phyloP scores from a whole-genome alignment of 2,113 vertebrate species.

The Plotosus lineatus region DNA sequence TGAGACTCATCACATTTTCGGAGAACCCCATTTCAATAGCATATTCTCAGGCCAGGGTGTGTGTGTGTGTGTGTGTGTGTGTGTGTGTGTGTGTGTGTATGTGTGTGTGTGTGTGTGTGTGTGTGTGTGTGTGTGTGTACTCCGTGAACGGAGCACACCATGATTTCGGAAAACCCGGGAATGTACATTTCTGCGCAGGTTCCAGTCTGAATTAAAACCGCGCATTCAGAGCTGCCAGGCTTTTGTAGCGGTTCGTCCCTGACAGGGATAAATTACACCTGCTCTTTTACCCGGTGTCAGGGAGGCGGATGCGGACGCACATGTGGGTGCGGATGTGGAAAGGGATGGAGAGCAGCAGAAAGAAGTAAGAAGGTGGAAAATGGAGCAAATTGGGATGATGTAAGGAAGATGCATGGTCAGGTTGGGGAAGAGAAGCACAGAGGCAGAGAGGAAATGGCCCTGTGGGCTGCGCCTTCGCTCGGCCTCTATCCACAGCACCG shows the following conservation, averaged over 20 bases:
- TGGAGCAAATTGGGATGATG: conserved; percentile 62
- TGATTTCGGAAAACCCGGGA: neutral
- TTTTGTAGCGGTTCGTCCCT: conserved; percentile 55
- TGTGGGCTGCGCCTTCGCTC: conserved; percentile 51
- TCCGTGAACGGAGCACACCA: neutral
- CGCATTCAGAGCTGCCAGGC: conserved; percentile 55
- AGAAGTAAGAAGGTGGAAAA: conserved; percentile 48
- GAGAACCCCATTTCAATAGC: no score
- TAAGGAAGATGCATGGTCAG: conserved; percentile 47
- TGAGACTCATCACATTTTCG: no score
- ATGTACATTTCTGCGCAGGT: neutral
- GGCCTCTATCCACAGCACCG: conserved; percentile 68
- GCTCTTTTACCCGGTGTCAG: conserved; percentile 54
- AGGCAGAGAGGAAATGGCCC: conserved; percentile 39
- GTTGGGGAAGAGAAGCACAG: conserved; percentile 48
- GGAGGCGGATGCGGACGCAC: neutral
- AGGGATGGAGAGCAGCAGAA: conserved; percentile 16
- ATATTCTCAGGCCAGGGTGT: no score
- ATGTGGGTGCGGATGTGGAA: neutral
- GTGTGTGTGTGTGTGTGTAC: neutral
- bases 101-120: no score
- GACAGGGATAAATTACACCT: conserved; percentile 49
- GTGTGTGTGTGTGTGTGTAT: no score
- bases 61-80: no score
- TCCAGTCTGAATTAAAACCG: conserved; percentile 13